phyloP scores from a whole-genome alignment of 2,888 invertebrate species.

The Eledone cirrhosa region DNA sequence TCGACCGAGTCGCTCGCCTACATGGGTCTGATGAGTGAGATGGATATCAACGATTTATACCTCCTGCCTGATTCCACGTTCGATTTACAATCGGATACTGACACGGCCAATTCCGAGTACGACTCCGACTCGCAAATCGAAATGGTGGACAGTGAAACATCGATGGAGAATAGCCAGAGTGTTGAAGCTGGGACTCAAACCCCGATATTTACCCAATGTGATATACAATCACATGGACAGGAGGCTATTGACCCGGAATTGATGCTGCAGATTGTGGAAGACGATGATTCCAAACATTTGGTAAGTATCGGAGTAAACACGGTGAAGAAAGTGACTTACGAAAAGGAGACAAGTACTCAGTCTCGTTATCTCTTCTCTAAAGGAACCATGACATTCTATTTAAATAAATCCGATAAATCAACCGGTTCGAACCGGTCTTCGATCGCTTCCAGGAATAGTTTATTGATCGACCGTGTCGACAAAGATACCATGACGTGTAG shows the following conservation, averaged over 20 bases:
- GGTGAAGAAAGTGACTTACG: conserved; percentile 49
- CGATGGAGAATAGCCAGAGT: conserved; percentile 40
- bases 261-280: conserved; percentile 12
- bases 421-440: conserved; percentile 35
- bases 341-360: conserved; percentile 57
- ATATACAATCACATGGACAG: not conserved
- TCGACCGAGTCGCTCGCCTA: conserved; percentile 59
- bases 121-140: conserved; percentile 39
- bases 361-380: conserved; percentile 49
- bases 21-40: conserved; percentile 56
- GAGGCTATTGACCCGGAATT: not conserved
- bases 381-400: conserved; percentile 54
- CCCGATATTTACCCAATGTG: conserved; percentile 32
- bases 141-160: conserved; percentile 49
- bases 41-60: conserved; percentile 57
- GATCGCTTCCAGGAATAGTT: not conserved
- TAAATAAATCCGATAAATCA: conserved; percentile 53
- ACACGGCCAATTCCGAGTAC: conserved; percentile 26
- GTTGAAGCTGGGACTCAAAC: conserved; percentile 54
- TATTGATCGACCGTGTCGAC: conserved; percentile 12
- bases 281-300: conserved; percentile 32
- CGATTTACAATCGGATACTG: conserved; percentile 41
- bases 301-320: conserved; percentile 55
- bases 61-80: conserved; percentile 51
- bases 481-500: conserved; percentile 33